phyloP scores from a whole-genome alignment of 2,113 vertebrate genomes.

The Stigmatopora nigra region DNA sequence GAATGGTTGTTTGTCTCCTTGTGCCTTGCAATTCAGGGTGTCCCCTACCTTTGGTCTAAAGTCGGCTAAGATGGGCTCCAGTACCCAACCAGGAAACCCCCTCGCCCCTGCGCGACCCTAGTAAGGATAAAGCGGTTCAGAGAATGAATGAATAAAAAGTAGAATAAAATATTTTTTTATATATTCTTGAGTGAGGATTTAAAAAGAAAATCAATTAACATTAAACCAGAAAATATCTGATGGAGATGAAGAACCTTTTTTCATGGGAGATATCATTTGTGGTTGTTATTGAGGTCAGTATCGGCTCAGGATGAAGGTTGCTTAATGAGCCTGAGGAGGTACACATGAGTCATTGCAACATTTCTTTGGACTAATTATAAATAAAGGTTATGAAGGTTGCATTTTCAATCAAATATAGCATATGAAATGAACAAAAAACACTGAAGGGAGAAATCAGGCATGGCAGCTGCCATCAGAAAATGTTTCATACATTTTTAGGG shows the following conservation, averaged over 20 bases:
- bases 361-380: background rate
- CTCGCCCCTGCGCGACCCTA: no score
- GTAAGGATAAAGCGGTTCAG: no score
- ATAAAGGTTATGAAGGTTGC: background rate
- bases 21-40: no score
- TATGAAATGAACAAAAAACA: background rate
- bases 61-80: no score
- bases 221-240: no score
- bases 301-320: background rate
- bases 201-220: no score
- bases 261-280: no score
- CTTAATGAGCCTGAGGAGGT: background rate
- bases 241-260: no score
- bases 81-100: no score
- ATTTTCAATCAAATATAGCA: background rate
- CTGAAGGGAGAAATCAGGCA: background rate
- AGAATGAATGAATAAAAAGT: slow-evolving; percentile 13
- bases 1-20: no score
- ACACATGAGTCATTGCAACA: slow-evolving; percentile 3
- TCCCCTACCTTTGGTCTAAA: no score
- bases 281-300: background rate
- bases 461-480: background rate
- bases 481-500: background rate
- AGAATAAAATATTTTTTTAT: slow-evolving; percentile 62
- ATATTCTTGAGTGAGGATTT: slow-evolving; percentile 1